Conservation (phyloP, 2,113 vertebrate species). For the Tricholaema leucomelas region DNA sequence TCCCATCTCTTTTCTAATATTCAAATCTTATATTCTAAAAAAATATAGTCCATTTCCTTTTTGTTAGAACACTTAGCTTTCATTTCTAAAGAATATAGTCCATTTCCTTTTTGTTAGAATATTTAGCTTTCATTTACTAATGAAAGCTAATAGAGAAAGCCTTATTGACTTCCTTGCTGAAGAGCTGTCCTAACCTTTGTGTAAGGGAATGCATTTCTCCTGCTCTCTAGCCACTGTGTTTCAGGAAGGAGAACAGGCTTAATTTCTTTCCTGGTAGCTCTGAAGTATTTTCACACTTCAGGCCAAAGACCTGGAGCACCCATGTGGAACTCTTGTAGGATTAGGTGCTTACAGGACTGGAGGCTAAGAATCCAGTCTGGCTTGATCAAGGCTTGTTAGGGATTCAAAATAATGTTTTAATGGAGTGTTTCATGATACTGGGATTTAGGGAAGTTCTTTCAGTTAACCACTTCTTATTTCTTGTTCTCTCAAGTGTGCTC, state of each 20-base stretch:
- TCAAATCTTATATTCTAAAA: not conserved
- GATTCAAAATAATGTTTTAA: slow-evolving; percentile 21
- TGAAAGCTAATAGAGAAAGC: not conserved
- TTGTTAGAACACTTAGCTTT: not conserved
- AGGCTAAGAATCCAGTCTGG: not conserved
- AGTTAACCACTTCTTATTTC: slow-evolving; percentile 40
- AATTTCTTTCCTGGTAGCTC: not conserved
- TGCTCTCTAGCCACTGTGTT: not conserved
- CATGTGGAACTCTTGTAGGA: not conserved
- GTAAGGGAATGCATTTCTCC: not conserved
- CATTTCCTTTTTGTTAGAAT: not conserved
- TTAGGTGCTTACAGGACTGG: not conserved
- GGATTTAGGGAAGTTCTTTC: slow-evolving; percentile 12
- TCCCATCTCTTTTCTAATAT: not conserved
- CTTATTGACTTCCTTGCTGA: not conserved
- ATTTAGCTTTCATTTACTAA: not conserved
- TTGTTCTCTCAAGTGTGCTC: slow-evolving; percentile 16
- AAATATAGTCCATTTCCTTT: not conserved
- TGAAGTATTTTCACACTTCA: not conserved
- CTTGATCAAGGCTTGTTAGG: not conserved
- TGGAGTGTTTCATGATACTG: not conserved
- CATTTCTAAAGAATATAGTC: not conserved
- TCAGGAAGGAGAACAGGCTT: not conserved
- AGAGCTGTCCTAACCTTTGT: not conserved
- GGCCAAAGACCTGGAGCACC: not conserved